Percentiles rank a stretch among this genome's conserved stretches.
These are phyloP conservation scores for Acropora yongei DNA, from an alignment of 64 coral and sea anemone genomes.

Conservation along the genomic window DNA sequence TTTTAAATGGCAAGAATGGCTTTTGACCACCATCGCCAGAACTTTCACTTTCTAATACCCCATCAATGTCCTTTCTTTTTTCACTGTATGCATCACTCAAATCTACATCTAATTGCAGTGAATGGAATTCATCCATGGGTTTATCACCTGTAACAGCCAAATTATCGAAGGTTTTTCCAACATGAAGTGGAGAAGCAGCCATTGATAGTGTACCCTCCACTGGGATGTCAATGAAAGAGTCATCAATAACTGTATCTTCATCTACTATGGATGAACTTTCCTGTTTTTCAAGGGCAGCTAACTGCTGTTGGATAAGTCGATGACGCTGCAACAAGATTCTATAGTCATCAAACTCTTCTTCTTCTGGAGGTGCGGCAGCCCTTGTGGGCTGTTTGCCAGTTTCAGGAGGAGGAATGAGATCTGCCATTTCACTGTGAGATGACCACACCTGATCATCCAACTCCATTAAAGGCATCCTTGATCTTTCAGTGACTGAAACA, in stretches of 20 bases:
- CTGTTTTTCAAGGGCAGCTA: constrained; percentile 82
- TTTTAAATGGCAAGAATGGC: constrained; percentile 84
- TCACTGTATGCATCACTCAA: background rate
- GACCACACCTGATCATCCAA: background rate
- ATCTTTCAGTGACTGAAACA: background rate
- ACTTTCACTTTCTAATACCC: background rate
- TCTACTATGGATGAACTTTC: constrained; percentile 62
- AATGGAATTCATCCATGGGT: background rate
- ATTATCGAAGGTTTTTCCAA: background rate
- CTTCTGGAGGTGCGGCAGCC: constrained; percentile 15
- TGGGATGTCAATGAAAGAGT: constrained; percentile 90
- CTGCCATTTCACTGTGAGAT: background rate
- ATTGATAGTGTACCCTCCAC: constrained; percentile 37
- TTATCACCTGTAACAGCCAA: background rate
- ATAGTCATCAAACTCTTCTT: constrained; percentile 69
- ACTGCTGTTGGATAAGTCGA: constrained; percentile 84
- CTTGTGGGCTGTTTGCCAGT: background rate
- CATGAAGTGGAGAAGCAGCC: background rate
- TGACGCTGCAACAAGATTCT: constrained; percentile 77
- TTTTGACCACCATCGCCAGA: constrained; percentile 31
- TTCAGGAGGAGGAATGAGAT: background rate
- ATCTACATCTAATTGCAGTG: background rate
- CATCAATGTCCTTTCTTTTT: background rate
- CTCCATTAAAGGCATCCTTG: constrained; percentile 5
- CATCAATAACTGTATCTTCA: constrained; percentile 82